Conservation (phyloP, 30 jellyfish, hydroid and myxozoan species). For the Cassiopea xamachana region DNA sequence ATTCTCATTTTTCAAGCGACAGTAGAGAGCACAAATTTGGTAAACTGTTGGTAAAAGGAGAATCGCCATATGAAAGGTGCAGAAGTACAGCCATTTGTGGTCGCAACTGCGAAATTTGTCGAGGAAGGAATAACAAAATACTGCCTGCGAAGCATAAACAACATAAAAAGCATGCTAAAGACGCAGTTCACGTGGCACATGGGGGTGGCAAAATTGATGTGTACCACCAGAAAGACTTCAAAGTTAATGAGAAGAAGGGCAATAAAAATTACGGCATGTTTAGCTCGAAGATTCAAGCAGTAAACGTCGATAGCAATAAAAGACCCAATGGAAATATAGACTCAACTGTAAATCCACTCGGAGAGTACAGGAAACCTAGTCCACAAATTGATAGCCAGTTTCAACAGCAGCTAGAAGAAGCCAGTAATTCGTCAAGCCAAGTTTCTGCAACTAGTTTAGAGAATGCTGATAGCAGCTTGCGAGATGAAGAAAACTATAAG, state of each 20-base stretch:
- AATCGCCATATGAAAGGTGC: constrained; percentile 73
- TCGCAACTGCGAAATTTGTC: constrained; percentile 68
- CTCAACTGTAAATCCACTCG: neutral
- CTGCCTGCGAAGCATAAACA: neutral
- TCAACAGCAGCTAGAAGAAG: neutral
- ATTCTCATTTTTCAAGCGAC: neutral
- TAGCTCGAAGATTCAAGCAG: neutral
- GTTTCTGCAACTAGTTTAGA: neutral
- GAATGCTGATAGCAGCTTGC: neutral
- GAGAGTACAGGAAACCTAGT: neutral
- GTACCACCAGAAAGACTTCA: neutral
- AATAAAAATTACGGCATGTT: constrained; percentile 6
- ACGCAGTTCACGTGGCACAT: neutral
- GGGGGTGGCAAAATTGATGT: neutral
- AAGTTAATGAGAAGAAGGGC: neutral
- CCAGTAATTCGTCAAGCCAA: neutral
- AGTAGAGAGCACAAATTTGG: neutral
- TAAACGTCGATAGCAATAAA: neutral
- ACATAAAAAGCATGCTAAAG: neutral
- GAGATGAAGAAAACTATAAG: neutral
- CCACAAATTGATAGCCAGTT: neutral
- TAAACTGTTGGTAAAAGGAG: neutral
- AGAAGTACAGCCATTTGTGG: constrained; percentile 71
- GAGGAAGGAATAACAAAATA: constrained; percentile 45
- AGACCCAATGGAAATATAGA: neutral